Evolutionary conservation across 2,888 invertebrate genomes (phyloP).

Genomic region (Anagyrus pseudococci): DNA sequence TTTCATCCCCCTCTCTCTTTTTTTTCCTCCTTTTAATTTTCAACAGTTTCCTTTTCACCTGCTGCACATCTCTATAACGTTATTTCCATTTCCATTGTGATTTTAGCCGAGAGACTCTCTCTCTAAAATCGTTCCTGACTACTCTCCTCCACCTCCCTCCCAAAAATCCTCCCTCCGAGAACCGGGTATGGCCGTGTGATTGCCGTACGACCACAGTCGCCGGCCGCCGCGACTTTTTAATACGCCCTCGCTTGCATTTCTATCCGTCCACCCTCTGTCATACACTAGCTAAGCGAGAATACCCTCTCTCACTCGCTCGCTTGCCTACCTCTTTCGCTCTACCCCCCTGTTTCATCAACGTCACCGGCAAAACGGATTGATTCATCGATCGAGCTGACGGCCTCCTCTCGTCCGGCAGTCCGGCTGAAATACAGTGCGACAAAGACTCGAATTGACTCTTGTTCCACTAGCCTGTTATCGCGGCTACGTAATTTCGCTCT

Average conservation of each 20-base stretch:
- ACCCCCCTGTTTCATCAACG: conserved; percentile 51
- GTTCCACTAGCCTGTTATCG: conserved; percentile 27
- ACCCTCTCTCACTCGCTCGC: conserved; percentile 17
- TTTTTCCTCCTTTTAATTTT: no score
- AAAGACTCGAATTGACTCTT: conserved; percentile 46
- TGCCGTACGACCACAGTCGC: conserved; percentile 54
- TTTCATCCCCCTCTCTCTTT: no score
- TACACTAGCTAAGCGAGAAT: conserved; percentile 21
- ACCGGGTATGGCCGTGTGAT: no score
- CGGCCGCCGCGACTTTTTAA: conserved; percentile 59
- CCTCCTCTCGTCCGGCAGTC: conserved; percentile 40
- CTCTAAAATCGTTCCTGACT: no score
- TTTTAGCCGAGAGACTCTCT: no score
- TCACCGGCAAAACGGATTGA: conserved; percentile 58
- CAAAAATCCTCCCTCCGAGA: no score
- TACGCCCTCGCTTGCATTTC: conserved; percentile 57
- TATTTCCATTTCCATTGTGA: no score
- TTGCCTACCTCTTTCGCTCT: conserved; percentile 13
- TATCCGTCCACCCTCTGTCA: conserved; percentile 39
- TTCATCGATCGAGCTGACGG: conserved; percentile 58
- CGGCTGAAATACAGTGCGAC: conserved; percentile 51
- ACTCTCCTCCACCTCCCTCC: no score
- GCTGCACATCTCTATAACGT: no score
- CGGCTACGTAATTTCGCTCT: conserved; percentile 22
- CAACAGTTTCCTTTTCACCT: no score